A percentile compares a stretch with the other conserved stretches of the same genome.
Evolutionary conservation across 1,140 invertebrate genomes (phyloP).

Genomic region (Listronotus oregonensis): DNA sequence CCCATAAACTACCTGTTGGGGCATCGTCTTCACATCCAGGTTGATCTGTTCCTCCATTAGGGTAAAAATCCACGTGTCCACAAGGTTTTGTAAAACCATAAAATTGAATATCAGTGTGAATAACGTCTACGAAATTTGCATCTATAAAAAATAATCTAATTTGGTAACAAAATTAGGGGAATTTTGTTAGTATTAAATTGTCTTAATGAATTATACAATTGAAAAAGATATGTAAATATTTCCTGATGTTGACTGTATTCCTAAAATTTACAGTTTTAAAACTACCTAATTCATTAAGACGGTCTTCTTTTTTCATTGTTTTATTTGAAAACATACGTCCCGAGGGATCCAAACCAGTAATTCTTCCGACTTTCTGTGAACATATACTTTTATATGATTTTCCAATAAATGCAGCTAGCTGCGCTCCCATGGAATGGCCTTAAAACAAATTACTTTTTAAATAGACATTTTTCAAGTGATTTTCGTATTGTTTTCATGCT

Average conservation of each 20-base stretch:
- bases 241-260: too few relatives aligned
- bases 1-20: constrained; percentile 59
- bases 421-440: constrained; percentile 77
- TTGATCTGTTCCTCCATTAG: constrained; percentile 84
- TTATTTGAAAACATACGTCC: constrained; percentile 65
- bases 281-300: constrained; percentile 3
- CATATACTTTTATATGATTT: constrained; percentile 51
- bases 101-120: constrained; percentile 84
- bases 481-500: too few relatives aligned
- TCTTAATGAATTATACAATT: neutral
- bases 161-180: constrained; percentile 84
- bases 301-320: constrained; percentile 58
- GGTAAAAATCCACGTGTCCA: constrained; percentile 87
- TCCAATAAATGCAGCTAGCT: constrained; percentile 74
- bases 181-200: too few relatives aligned
- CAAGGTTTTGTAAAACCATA: constrained; percentile 80
- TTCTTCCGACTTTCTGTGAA: constrained; percentile 54
- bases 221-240: neutral
- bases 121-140: constrained; percentile 84
- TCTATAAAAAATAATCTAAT: constrained; percentile 46
- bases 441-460: too few relatives aligned
- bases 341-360: constrained; percentile 69
- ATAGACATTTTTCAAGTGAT: too few relatives aligned
- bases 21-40: constrained; percentile 80
- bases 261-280: neutral